phyloP scores from a whole-genome alignment of 1,140 invertebrate species.

The Portunus trituberculatus region DNA sequence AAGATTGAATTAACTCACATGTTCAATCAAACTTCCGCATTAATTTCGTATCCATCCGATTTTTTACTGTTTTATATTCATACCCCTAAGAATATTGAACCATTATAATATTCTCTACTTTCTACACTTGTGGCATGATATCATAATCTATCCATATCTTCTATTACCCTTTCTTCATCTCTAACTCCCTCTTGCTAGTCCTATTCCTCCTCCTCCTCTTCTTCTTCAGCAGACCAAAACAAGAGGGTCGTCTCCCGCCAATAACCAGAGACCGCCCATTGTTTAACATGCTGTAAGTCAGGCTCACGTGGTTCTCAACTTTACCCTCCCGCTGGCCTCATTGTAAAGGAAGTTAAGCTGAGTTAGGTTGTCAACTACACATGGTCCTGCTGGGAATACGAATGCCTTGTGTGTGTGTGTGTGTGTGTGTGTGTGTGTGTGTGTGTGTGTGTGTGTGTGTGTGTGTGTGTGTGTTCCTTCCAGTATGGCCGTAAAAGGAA shows the following conservation, averaged over 20 bases:
- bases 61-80: too few relatives aligned
- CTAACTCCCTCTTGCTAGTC: neutral
- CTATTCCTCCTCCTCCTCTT: neutral
- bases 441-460: constrained; percentile 60
- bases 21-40: too few relatives aligned
- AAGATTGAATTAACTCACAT: too few relatives aligned
- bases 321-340: constrained; percentile 31
- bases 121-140: too few relatives aligned
- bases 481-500: neutral
- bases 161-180: too few relatives aligned
- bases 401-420: constrained; percentile 48
- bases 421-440: constrained; percentile 58
- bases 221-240: neutral
- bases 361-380: constrained; percentile 59
- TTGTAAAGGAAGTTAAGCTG: constrained; percentile 58
- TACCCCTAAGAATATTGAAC: too few relatives aligned
- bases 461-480: neutral
- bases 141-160: too few relatives aligned
- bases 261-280: neutral
- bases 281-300: constrained; percentile 43
- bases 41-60: too few relatives aligned
- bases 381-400: constrained; percentile 1
- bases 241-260: neutral
- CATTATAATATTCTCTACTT: too few relatives aligned
- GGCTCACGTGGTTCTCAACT: constrained; percentile 29